Base-by-base conservation (phyloP, 2,113 vertebrate species). In the Loxodonta africana region DNA sequence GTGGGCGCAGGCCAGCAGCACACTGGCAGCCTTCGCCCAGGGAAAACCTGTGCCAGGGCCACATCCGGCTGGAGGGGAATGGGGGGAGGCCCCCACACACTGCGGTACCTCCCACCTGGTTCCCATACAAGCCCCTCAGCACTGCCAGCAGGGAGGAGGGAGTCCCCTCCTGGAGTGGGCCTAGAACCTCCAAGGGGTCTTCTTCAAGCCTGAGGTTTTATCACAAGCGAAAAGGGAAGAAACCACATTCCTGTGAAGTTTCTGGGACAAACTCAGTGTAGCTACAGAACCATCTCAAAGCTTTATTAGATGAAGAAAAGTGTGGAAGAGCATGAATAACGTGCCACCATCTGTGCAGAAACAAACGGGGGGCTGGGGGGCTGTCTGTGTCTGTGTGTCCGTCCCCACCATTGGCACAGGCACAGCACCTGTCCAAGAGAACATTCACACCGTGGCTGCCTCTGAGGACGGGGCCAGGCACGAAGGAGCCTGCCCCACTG, bases 21-120 rank as follows among this genome's bases (percentile, higher is more conserved):
- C 33, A 8, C 33, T 18, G 1, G 30, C 2, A 1, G 76, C 78
- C 33, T 63, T 41, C 88, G 5, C 28, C n/a, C 25, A 7, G 5
- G 65, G 4, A 44, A 73, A 8, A 53, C 4, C 87, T 33, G 6
- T 53, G 0, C 57, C 20, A 17, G 33, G 60, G 60, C 11, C 23
- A 9, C 17, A 4, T 0, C 7, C 18, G 2, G 8, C 0, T 0
- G 1, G 30, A 37, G 12, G 30, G 89, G 53, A 57, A 37, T 37
- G 37, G 30, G 28, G 17, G 23, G 8, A 26, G 69, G 73, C 8
- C 81, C 2, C 2, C n/a, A 15, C 7, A 11, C 26, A 6, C 76
- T 17, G 37, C 78, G 23, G 21, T 5, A 8, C 65, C 53, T 51
- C 73, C 62, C 26, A n/a, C 60, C 20, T 65, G 9, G 23, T 26